Conservation (phyloP, 2,888 invertebrate genomes). For the Tineola bisselliella region DNA sequence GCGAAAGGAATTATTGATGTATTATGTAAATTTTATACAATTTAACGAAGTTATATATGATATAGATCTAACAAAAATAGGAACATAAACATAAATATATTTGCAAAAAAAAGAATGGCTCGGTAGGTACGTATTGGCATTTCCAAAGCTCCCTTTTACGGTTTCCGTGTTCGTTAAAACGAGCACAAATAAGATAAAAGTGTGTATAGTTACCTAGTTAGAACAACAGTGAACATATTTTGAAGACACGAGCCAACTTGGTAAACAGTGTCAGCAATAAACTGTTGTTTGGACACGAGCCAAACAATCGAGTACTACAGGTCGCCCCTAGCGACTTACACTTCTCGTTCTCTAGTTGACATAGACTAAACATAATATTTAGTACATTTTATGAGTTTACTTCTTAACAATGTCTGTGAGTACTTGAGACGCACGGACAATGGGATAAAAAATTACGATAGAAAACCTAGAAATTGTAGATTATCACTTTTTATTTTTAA, state of each 20-base stretch:
- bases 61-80: no score
- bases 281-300: conserved; percentile 45
- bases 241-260: conserved; percentile 27
- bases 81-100: not conserved
- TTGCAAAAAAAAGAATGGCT: not conserved
- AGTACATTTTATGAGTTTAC: not conserved
- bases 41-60: no score
- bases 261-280: conserved; percentile 43
- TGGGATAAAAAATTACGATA: no score
- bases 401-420: not conserved
- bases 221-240: conserved; percentile 26
- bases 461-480: no score
- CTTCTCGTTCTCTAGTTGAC: not conserved
- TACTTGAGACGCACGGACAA: no score
- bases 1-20: not conserved
- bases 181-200: conserved; percentile 28
- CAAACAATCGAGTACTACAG: conserved; percentile 26
- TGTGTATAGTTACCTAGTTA: conserved; percentile 21
- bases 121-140: not conserved
- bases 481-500: no score
- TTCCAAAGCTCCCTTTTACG: conserved; percentile 17
- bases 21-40: not conserved
- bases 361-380: not conserved
- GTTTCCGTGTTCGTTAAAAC: conserved; percentile 34
- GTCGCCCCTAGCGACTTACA: not conserved